phyloP scores from a whole-genome alignment of 2,888 invertebrate species.

The Tillus elongatus region DNA sequence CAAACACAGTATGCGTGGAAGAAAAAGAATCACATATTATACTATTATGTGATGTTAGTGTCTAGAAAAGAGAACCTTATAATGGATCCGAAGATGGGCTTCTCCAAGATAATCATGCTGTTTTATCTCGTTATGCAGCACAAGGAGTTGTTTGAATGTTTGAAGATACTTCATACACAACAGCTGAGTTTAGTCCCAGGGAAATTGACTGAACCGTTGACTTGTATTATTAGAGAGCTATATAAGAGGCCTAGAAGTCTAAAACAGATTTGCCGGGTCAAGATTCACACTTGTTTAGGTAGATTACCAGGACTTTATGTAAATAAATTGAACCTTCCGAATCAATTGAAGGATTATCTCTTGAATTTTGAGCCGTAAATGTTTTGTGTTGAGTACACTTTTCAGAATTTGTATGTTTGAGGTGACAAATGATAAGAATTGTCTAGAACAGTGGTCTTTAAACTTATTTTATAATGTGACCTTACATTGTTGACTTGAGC shows the following conservation, averaged over 20 bases:
- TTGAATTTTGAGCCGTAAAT: conserved; percentile 52
- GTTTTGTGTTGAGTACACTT: no score
- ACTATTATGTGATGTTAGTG: conserved; percentile 62
- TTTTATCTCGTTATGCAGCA: conserved; percentile 62
- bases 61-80: conserved; percentile 57
- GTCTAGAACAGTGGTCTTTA: no score
- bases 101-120: conserved; percentile 56
- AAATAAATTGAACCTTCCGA: conserved; percentile 59
- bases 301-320: conserved; percentile 56
- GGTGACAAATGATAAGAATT: no score
- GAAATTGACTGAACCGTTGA: conserved; percentile 53
- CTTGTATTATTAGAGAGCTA: conserved; percentile 52
- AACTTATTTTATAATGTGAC: no score
- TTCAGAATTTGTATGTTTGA: no score
- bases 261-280: conserved; percentile 62
- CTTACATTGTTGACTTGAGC: no score
- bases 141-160: conserved; percentile 56
- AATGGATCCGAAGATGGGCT: conserved; percentile 53
- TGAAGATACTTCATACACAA: conserved; percentile 57
- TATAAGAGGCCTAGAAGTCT: conserved; percentile 58
- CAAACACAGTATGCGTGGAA: conserved; percentile 46
- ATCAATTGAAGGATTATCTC: conserved; percentile 58
- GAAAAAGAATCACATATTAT: conserved; percentile 53
- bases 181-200: conserved; percentile 55
- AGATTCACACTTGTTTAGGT: conserved; percentile 58